Base-by-base conservation (phyloP, 2,113 vertebrate species). In the Heterocephalus glaber region DNA sequence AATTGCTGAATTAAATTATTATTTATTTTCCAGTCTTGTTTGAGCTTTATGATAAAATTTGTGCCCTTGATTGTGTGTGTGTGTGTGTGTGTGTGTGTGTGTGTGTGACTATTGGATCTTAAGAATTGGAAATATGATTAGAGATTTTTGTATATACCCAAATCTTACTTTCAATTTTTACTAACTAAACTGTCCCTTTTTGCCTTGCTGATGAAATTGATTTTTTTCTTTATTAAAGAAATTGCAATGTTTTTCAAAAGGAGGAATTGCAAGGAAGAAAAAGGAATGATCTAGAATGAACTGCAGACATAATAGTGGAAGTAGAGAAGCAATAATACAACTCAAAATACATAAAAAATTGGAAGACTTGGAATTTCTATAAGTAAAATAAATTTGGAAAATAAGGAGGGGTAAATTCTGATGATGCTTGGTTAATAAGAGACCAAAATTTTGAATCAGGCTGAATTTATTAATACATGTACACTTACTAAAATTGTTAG, bases 211-310 rank as follows among this genome's bases (percentile, higher is more conserved):
- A 61, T 3, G 20, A 79, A 16, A 5, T 28, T 84, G 17, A 54
- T 20, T 88, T 14, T 68, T 74, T 20, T 88, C 28, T 38, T 61
- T 81, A 47, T 70, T 95, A 76, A 94, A 92, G 80, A 80, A 54
- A 82, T 61, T n/a, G 7, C 26, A 81, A 38, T 86, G 19, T 86
- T 30, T 3, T 68, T 61, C 60, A 65, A 44, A 91, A 93, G 65
- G 22, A 33, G 20, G 26, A 84, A 77, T 77, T 49, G 68, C 5
- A 66, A 86, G 10, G 6, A 17, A 92, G 28, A 63, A 63, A 79
- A 70, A 58, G 7, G 0, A 70, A 56, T n/a, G 16, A 85, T 85
- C 14, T 91, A 47, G 61, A 91, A 84, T 95, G 10, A 91, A 85
- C 33, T 66, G 56, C 65, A 85, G 41, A 63, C 12, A 68, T 83